Conservation (phyloP, 2,113 vertebrate genomes). For the Eidolon helvum region DNA sequence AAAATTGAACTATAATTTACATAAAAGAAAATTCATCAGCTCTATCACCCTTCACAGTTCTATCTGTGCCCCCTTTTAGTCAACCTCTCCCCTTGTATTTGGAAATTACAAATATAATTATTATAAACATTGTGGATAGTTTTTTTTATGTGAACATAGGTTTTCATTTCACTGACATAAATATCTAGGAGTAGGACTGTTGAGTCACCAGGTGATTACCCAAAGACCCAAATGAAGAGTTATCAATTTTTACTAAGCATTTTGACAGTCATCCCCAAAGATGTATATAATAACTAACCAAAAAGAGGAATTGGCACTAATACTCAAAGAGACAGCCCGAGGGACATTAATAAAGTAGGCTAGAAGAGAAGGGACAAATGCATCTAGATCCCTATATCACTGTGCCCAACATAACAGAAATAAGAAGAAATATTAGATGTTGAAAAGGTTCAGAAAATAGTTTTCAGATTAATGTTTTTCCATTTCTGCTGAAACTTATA, state of each 20-base stretch:
- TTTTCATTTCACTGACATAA: background rate
- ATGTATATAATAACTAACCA: constrained; percentile 44
- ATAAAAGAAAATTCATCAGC: background rate
- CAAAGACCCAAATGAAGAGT: background rate
- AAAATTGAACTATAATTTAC: background rate
- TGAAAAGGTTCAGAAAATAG: background rate
- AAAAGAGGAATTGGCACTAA: constrained; percentile 29
- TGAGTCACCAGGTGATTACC: background rate
- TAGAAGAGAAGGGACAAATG: constrained; percentile 47
- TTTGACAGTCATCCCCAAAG: constrained; percentile 43
- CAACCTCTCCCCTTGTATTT: background rate
- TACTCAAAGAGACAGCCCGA: background rate
- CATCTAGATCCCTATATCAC: constrained; percentile 27
- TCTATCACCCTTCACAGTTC: background rate
- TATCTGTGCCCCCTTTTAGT: background rate
- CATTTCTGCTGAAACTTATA: background rate
- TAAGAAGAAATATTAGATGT: constrained; percentile 6
- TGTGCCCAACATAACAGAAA: background rate
- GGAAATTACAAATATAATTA: background rate
- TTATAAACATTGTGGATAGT: background rate
- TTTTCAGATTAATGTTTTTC: constrained; percentile 25
- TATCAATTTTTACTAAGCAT: constrained; percentile 13
- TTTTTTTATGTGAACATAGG: background rate
- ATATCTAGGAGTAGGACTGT: background rate
- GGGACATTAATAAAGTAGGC: constrained; percentile 42